phyloP scores from a whole-genome alignment of 2,888 invertebrate species.

The Cheilosia vulpina region DNA sequence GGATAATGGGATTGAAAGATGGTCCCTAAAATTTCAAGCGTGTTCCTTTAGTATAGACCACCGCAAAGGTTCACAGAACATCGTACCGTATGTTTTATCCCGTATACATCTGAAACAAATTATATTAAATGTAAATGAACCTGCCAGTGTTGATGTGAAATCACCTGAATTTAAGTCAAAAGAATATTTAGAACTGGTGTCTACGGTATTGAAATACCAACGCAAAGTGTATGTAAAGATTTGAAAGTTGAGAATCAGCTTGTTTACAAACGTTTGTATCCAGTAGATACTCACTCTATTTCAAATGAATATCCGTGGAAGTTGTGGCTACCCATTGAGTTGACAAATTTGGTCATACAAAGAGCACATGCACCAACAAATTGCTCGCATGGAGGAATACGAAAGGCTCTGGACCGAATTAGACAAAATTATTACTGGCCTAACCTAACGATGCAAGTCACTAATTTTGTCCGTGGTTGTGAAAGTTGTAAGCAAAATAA shows the following conservation, averaged over 20 bases:
- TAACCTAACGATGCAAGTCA: not conserved
- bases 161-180: not conserved
- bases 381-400: not conserved
- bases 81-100: not conserved
- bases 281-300: not conserved
- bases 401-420: not conserved
- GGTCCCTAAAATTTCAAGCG: no score
- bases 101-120: not conserved
- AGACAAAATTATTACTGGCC: conserved; percentile 6
- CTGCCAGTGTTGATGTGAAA: not conserved
- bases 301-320: not conserved
- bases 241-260: not conserved
- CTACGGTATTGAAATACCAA: not conserved
- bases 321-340: not conserved
- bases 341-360: not conserved
- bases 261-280: not conserved
- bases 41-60: not conserved
- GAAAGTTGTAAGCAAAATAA: not conserved
- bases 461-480: not conserved
- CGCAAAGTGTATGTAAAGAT: not conserved
- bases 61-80: not conserved
- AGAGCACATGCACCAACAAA: not conserved
- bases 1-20: no score
- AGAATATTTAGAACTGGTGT: not conserved
- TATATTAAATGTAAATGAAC: not conserved